Percentiles rank a stretch among this genome's conserved stretches.
Conservation (phyloP, 2,888 invertebrate genomes). For the Trypoxylon attenuatum region DNA sequence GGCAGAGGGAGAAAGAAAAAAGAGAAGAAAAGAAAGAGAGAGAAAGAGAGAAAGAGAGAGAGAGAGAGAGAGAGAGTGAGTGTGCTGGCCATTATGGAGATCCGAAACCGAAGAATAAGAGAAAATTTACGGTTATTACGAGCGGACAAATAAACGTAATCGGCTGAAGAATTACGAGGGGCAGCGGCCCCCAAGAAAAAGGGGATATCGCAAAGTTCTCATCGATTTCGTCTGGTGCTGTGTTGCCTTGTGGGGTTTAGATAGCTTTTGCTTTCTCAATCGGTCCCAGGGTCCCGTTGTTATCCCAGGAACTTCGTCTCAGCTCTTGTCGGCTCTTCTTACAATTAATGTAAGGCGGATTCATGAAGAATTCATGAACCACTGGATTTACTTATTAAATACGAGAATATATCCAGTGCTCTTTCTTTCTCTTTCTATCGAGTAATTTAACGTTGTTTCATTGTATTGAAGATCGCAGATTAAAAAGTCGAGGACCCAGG, state of each 20-base stretch:
- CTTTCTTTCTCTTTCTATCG: neutral
- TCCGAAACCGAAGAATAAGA: constrained; percentile 29
- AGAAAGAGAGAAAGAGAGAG: constrained; percentile 3
- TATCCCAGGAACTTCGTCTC: neutral
- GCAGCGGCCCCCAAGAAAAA: neutral
- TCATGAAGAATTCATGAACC: constrained; percentile 26
- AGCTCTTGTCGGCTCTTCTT: neutral
- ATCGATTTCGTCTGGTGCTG: constrained; percentile 18
- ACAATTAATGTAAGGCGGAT: neutral
- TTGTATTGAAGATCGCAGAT: no score
- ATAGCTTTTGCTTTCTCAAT: neutral
- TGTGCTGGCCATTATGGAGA: constrained; percentile 25
- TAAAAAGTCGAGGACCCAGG: no score
- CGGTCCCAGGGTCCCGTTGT: constrained; percentile 7
- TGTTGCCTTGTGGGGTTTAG: neutral
- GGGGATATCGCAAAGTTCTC: constrained; percentile 20
- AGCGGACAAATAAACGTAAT: constrained; percentile 50
- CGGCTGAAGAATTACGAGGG: constrained; percentile 33
- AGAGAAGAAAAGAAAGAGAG: no score
- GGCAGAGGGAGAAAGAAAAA: constrained; percentile 24
- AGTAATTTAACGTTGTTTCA: constrained; percentile 23
- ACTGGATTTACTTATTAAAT: constrained; percentile 31
- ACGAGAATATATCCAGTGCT: no score
- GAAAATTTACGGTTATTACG: constrained; percentile 52
- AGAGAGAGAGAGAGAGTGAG: neutral